Conservation (phyloP, 2,888 invertebrate genomes). For the Blera fallax region DNA sequence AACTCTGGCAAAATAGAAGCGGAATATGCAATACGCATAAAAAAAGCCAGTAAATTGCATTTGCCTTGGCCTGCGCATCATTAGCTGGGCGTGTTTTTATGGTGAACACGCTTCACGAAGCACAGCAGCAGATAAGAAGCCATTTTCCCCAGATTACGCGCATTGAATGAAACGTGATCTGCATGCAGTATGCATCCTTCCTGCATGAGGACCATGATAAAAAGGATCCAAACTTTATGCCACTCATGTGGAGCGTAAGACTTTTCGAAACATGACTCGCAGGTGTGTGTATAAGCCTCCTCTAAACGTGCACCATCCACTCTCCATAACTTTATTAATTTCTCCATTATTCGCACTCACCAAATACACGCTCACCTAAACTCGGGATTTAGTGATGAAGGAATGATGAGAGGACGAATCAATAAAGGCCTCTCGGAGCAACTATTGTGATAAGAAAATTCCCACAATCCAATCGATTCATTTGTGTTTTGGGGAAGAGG, state of each 20-base stretch:
- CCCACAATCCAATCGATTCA: conserved; percentile 13
- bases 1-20: not conserved
- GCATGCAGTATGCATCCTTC: conserved; percentile 21
- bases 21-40: not conserved
- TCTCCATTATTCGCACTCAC: conserved; percentile 9
- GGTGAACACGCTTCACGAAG: conserved; percentile 10
- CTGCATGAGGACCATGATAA: not conserved
- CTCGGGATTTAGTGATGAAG: not conserved
- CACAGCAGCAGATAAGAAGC: conserved; percentile 29
- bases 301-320: conserved; percentile 6
- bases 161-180: conserved; percentile 49
- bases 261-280: conserved; percentile 12
- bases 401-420: not conserved
- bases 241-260: conserved; percentile 3
- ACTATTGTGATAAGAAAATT: conserved; percentile 2
- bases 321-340: conserved; percentile 39
- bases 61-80: conserved; percentile 11
- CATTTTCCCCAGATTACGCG: conserved; percentile 36
- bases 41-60: not conserved
- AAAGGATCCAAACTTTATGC: conserved; percentile 12
- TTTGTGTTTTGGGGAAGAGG: not conserved
- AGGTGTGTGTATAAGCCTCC: not conserved
- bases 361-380: not conserved
- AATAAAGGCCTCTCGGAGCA: not conserved
- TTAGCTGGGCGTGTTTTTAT: conserved; percentile 11